These are phyloP conservation scores for Sebastes steindachneri DNA, from an alignment of 2,797 vertebrate species.

Conservation along the genomic window DNA sequence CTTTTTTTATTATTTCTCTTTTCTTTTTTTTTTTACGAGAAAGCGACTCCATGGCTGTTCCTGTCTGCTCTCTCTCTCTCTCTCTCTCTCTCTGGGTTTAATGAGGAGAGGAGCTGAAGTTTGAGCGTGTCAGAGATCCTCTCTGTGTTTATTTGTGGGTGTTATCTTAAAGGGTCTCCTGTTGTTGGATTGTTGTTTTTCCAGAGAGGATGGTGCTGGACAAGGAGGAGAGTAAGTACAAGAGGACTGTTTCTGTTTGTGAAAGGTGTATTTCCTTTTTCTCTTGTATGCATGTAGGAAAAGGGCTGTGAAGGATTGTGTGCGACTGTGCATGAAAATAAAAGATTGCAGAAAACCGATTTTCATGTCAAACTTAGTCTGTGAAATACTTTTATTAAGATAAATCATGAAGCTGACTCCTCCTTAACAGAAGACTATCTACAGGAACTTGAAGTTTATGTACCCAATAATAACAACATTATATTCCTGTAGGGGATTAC, in stretches of 20 bases:
- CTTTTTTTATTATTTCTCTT: neutral
- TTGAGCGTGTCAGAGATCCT: slow-evolving; percentile 34
- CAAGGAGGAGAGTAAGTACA: slow-evolving; percentile 95
- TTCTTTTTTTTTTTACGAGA: neutral
- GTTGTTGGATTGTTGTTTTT: slow-evolving; percentile 26
- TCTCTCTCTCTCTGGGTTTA: slow-evolving; percentile 4
- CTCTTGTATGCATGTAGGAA: neutral
- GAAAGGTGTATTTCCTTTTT: neutral
- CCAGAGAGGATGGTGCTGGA: slow-evolving; percentile 91
- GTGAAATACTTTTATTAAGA: neutral
- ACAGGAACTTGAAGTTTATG: neutral
- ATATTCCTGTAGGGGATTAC: neutral
- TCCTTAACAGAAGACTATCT: too few relatives aligned
- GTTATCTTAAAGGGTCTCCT: slow-evolving; percentile 1
- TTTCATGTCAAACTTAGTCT: neutral
- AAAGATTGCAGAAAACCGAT: neutral
- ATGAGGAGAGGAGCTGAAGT: slow-evolving; percentile 56
- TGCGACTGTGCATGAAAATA: neutral
- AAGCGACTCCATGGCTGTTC: neutral
- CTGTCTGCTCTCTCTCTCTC: neutral
- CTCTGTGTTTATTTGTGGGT: neutral
- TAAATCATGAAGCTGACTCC: neutral
- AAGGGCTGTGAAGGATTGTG: neutral
- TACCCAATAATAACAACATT: neutral
- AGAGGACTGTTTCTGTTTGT: neutral